Percentiles rank a stretch among this genome's conserved stretches.
phyloP scores from a whole-genome alignment of 2,113 vertebrate species.

The Phyllostomus discolor region DNA sequence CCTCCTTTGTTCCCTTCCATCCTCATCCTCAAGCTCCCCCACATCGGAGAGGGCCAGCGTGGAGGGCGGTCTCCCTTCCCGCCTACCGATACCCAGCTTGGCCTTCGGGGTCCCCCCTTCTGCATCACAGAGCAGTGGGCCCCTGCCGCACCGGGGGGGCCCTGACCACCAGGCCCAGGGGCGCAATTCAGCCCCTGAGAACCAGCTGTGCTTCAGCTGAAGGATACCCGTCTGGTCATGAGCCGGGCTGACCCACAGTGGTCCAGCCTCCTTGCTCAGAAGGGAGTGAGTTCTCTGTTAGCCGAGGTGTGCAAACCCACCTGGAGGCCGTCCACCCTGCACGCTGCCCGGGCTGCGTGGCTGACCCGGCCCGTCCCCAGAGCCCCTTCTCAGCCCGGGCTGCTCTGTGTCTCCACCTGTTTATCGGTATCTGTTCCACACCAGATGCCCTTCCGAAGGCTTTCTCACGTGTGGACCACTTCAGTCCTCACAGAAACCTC shows the following conservation, averaged over 20 bases:
- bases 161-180: not conserved
- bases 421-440: not conserved
- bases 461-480: not conserved
- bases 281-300: not conserved
- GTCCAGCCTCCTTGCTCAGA: not conserved
- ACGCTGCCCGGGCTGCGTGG: not conserved
- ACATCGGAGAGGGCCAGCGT: not conserved
- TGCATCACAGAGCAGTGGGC: accelerated
- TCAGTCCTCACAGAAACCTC: not conserved
- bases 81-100: not conserved
- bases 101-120: not conserved
- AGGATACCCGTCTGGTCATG: not conserved
- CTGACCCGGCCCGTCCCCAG: not conserved
- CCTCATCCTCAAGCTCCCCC: not conserved
- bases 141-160: not conserved
- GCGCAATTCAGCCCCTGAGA: not conserved
- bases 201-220: not conserved
- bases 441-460: not conserved
- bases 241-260: not conserved
- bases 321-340: not conserved
- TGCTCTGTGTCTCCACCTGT: not conserved
- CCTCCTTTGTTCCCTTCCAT: not conserved
- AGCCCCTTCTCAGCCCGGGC: not conserved
- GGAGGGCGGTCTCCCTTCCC: not conserved
- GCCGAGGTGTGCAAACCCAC: not conserved